Evolutionary conservation across 2,888 invertebrate species (phyloP), one percentile per base, ranked within the genome.

Genomic region (Drosophila sordidapex): DNA sequence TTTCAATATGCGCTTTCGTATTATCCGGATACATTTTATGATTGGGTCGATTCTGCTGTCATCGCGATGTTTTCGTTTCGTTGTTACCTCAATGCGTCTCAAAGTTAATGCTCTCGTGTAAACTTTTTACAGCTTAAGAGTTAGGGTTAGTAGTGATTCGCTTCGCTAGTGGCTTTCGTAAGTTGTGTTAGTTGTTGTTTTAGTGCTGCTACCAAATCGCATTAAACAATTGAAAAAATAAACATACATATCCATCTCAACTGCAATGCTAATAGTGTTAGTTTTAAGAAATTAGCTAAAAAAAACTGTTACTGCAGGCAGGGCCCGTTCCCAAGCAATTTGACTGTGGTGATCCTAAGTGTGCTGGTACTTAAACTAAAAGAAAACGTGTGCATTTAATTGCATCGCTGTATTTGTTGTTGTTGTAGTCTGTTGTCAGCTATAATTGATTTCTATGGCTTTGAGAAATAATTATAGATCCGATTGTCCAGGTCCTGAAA

Each of bases 401-500:
- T 76, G 62, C 70, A 71, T 81, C 64, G 52, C 70, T 51, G 43
- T 59, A 15, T 49, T 67, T 70, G 64, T 60, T 70, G 25, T 25
- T 25, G 25, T 25, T 25, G 56, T 69, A 69, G 56, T 76, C 52
- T 56, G 36, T 64, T 63, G 77, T 60, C 67, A 66, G 78, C 93
- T 93, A 93, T 91, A 93, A 93, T 92, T 90, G 82, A 92, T 93
- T 93, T 93, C 93, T 93, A 93, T 93, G 92, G 90, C 83, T 78
- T 76, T 87, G 83, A 93, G 93, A 93, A 93, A 93, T 91, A 93
- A 92, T 94, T 94, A 95, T 93, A 94, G 94, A 93, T 95, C 95
- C 90, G 94, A 94, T 93, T 94, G 94, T 91, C 94, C 95, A 90
- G 94, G 95, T 94, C 94, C 95, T 95, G 94, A 81, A 94, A 94